Conservation (phyloP, 2,888 invertebrate genomes). For the Coenonympha glycerion region DNA sequence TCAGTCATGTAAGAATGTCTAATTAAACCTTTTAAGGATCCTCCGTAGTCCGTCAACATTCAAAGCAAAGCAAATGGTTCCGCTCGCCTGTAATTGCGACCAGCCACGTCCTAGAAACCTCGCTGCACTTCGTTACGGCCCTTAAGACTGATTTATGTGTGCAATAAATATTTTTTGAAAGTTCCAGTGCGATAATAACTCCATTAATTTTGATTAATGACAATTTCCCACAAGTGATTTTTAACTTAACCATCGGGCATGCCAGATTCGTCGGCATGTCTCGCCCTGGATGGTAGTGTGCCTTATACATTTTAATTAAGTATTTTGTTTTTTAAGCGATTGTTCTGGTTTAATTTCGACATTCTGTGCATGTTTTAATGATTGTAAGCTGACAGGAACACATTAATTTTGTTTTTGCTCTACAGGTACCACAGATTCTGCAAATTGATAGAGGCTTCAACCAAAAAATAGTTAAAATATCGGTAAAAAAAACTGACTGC, state of each 20-base stretch:
- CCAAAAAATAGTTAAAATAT: too few relatives aligned
- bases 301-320: conserved; percentile 63
- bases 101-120: conserved; percentile 69
- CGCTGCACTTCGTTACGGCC: conserved; percentile 64
- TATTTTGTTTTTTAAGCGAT: conserved; percentile 50
- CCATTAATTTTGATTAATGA: conserved; percentile 76
- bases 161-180: conserved; percentile 75
- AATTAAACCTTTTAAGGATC: conserved; percentile 15
- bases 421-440: not conserved
- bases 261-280: conserved; percentile 44
- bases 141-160: conserved; percentile 71
- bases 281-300: conserved; percentile 47
- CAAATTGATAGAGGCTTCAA: too few relatives aligned
- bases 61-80: conserved; percentile 12
- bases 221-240: conserved; percentile 73
- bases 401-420: conserved; percentile 3
- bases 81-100: conserved; percentile 40
- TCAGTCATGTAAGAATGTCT: not conserved
- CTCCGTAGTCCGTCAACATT: too few relatives aligned
- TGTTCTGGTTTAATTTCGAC: conserved; percentile 51
- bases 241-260: conserved; percentile 44
- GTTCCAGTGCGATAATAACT: conserved; percentile 74
- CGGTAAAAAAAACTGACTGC: too few relatives aligned
- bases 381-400: conserved; percentile 5
- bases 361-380: conserved; percentile 13